phyloP scores from a whole-genome alignment of 2,113 vertebrate genomes.

The Alectura lathami region DNA sequence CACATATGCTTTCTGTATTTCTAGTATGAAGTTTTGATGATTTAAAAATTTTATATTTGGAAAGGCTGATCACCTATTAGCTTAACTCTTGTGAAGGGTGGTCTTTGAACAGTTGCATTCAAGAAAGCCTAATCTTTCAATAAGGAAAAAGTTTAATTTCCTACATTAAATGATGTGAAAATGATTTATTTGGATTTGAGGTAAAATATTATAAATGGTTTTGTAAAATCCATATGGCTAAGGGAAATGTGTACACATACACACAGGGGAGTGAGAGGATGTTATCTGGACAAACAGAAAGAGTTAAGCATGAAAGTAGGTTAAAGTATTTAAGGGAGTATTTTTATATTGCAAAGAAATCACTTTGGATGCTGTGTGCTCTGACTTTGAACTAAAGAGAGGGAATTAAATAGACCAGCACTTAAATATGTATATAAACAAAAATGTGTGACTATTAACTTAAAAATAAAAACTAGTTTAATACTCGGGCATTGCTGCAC shows the following conservation, averaged over 20 bases:
- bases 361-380: not conserved
- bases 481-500: not conserved
- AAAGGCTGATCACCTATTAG: not conserved
- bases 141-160: not conserved
- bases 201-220: not conserved
- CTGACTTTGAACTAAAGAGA: not conserved
- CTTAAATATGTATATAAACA: constrained; percentile 2
- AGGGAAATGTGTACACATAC: not conserved
- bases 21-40: not conserved
- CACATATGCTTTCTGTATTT: not conserved
- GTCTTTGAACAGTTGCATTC: not conserved
- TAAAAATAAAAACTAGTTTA: not conserved
- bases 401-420: not conserved
- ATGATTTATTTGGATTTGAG: not conserved
- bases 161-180: not conserved
- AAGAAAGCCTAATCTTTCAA: not conserved
- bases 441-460: not conserved
- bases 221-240: not conserved
- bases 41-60: not conserved
- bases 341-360: not conserved
- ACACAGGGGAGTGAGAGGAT: not conserved
- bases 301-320: not conserved
- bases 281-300: not conserved
- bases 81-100: not conserved
- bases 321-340: not conserved